Base-by-base conservation (phyloP, 64 coral and sea anemone species). In the Hydrozoanthus tunicans region DNA sequence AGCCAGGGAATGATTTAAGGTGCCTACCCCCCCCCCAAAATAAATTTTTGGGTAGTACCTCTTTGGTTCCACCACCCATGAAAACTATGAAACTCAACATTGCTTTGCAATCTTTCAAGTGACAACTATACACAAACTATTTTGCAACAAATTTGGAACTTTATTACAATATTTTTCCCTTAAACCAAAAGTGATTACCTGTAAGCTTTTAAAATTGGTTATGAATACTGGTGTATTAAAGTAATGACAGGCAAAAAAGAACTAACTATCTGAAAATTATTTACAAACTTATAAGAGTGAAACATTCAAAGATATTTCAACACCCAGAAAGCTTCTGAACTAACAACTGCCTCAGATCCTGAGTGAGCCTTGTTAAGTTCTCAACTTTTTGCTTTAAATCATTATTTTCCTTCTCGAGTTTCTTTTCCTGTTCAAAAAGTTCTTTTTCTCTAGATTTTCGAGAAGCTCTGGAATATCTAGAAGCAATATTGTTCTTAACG, bases 401-500 rank as follows among this genome's bases (percentile, higher is more conserved):
- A 8, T 71, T 70, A 81, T 98, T 98, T 32, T 88, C 81, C n/a
- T 93, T 81, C n/a, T 52, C 20, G 51, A 98, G 79, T 53, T 95
- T 24, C 52, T 89, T 90, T 70, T 98, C 96, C 64, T 91, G 67
- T 59, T 94, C 79, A 89, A 91, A 98, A 56, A 98, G 72, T 9
- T 95, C 93, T 58, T 93, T 73, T 14, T 98, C 90, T 25, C 70
- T 90, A 6, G 79, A 80, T 64, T 93, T 98, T 52, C 96, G 90
- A 23, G 77, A 75, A 73, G 96, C 96, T 79, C 96, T 79, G 14
- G 90, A 91, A 82, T 89, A 79, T 25, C 86, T 93, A 0, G 96
- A 98, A 5, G 96, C 96, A 89, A 86, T 86, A 83, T 98, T 98
- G 89, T 98, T 98, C 64, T 98, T 98, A 68, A 98, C 77, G 74